Conservation (phyloP, 2,797 vertebrate species). For the Prunella strophiata region DNA sequence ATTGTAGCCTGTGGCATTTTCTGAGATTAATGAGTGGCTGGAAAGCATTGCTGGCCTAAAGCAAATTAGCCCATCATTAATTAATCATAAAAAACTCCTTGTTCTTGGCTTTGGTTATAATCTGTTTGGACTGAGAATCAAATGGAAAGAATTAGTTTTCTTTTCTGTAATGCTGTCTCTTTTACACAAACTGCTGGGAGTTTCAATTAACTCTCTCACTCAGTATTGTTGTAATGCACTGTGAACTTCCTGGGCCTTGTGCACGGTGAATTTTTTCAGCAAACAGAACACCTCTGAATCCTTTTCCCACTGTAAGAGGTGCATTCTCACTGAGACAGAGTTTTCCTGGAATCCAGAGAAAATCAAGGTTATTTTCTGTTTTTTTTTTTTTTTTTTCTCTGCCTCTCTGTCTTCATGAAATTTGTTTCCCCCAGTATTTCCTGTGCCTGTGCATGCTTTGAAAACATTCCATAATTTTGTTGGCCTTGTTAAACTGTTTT, state of each 20-base stretch:
- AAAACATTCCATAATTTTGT: not conserved
- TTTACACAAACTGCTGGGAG: not conserved
- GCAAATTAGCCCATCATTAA: constrained; percentile 57
- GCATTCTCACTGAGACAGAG: accelerated
- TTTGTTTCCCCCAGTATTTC: not conserved
- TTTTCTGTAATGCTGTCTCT: not conserved
- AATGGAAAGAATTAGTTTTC: not conserved
- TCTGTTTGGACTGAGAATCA: constrained; percentile 23
- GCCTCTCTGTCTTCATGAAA: not conserved
- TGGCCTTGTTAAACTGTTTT: not conserved
- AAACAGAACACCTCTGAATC: not conserved
- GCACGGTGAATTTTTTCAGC: not conserved
- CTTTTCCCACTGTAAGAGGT: not conserved
- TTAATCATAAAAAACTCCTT: constrained; percentile 35
- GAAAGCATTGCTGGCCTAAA: constrained; percentile 10
- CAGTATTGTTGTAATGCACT: not conserved
- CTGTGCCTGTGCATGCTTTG: not conserved
- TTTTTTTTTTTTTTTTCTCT: not conserved
- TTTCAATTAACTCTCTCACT: not conserved
- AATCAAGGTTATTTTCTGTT: not conserved
- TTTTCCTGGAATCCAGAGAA: not conserved
- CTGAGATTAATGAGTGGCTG: constrained; percentile 45
- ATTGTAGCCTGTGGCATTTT: constrained; percentile 29
- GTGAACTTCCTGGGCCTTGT: not conserved
- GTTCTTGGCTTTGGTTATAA: constrained; percentile 22